Base-by-base conservation (phyloP, 2,888 invertebrate species). In the Cybosia mesomella region DNA sequence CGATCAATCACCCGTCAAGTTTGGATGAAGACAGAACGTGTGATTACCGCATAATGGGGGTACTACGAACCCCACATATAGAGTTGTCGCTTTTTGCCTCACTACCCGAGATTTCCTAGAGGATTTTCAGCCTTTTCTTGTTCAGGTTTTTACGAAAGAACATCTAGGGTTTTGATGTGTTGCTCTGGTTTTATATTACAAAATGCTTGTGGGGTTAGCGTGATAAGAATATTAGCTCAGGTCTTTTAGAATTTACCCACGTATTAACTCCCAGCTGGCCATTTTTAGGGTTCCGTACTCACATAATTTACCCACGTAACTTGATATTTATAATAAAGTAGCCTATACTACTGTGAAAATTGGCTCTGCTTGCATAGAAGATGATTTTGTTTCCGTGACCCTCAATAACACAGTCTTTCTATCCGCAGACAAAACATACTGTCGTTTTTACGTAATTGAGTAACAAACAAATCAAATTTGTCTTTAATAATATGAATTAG, bases 11-110 rank as follows among this genome's bases (percentile, higher is more conserved):
- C 83, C 58, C 67, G 64, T 75, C 81, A 76, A 83, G 79, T 82
- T 81, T 66, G 80, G 79, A 85, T 82, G 75, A 83, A 85, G 87
- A 83, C 80, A 77, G 77, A 81, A 81, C 77, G 79, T 75, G 80
- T 87, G 87, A 87, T 87, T 86, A 84, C 81, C 73, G 79, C 77
- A 80, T 86, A 86, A 87, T 86, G 84, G 81, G 76, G 81, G 79
- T 79, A 75, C 70, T 69, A 64, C 57, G 62, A 66, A 74, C 70
- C n/a, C 79, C 67, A 75, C 77, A 79, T 78, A 80, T 78, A 77
- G 68, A 78, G 58, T 65, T 71, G 77, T 75, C 77, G 66, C 68
- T 67, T 77, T 80, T 70, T 74, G 71, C 39, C 55, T 43, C 61
- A 57, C 61, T 34, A 21, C 18, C 63, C 63, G 53, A 58, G 63